Conservation (phyloP, 2,113 vertebrate species). For the Oncorhynchus nerka region DNA sequence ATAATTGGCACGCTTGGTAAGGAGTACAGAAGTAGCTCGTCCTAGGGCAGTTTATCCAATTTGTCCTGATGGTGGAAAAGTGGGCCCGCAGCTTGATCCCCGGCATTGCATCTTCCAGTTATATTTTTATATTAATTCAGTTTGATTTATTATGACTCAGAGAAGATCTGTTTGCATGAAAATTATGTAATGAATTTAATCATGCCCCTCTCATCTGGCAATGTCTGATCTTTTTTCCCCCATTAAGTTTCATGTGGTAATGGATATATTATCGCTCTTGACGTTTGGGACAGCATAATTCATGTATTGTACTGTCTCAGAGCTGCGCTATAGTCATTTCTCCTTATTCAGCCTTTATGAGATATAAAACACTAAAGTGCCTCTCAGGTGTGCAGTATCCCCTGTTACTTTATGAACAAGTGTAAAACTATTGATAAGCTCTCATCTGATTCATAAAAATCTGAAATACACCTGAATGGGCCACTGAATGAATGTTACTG, state of each 20-base stretch:
- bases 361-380: conserved; percentile 43
- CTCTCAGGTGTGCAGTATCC: conserved; percentile 32
- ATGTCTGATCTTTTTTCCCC: neutral
- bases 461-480: neutral
- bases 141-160: neutral
- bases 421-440: neutral
- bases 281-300: neutral
- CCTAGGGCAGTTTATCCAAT: too few species aligned
- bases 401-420: conserved; percentile 9
- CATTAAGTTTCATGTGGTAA: neutral
- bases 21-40: too few species aligned
- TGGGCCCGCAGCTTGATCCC: too few species aligned
- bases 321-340: neutral
- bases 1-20: too few species aligned
- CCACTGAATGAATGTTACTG: neutral
- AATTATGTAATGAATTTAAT: neutral
- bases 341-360: neutral
- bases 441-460: neutral
- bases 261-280: neutral
- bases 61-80: too few species aligned
- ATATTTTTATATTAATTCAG: conserved; percentile 18
- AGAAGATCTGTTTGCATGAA: neutral
- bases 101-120: too few species aligned
- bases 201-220: too few species aligned
- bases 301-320: neutral